These are phyloP conservation scores for Anguilla obscura DNA, from an alignment of 2,797 vertebrate genomes.

Conservation along the genomic window DNA sequence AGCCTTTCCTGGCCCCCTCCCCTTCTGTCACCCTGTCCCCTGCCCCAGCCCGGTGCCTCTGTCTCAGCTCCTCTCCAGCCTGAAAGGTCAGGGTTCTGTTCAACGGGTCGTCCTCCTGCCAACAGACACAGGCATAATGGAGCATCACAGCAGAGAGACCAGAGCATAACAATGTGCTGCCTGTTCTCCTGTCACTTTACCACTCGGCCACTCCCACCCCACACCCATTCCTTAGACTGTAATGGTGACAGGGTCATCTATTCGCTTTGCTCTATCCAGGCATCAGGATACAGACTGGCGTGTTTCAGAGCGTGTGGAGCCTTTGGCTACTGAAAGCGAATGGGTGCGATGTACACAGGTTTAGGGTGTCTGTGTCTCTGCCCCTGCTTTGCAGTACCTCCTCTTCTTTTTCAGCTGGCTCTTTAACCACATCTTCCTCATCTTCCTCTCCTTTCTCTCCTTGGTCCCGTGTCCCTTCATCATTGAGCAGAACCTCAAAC, in stretches of 20 bases:
- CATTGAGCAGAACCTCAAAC: conserved; percentile 84
- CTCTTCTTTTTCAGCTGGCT: neutral
- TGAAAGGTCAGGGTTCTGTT: conserved; percentile 72
- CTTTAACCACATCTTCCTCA: conserved; percentile 58
- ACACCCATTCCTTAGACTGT: neutral
- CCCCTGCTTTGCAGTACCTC: neutral
- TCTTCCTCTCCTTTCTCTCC: conserved; percentile 43
- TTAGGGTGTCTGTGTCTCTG: neutral
- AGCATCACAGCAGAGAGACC: neutral
- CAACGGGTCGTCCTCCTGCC: conserved; percentile 68
- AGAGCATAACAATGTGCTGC: neutral
- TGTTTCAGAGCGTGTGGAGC: too few relatives aligned
- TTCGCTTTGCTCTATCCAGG: neutral
- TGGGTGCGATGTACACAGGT: neutral
- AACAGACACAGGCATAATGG: neutral
- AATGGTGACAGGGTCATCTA: neutral
- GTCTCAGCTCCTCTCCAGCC: conserved; percentile 63
- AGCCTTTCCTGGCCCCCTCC: conserved; percentile 51
- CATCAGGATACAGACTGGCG: neutral
- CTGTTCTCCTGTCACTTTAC: neutral
- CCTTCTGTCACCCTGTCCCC: conserved; percentile 22
- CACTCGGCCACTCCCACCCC: neutral
- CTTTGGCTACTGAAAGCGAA: neutral
- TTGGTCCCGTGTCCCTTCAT: conserved; percentile 48
- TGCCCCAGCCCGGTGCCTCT: conserved; percentile 50